phyloP scores from a whole-genome alignment of 2,888 invertebrate genomes.

The Tetragonisca angustula region DNA sequence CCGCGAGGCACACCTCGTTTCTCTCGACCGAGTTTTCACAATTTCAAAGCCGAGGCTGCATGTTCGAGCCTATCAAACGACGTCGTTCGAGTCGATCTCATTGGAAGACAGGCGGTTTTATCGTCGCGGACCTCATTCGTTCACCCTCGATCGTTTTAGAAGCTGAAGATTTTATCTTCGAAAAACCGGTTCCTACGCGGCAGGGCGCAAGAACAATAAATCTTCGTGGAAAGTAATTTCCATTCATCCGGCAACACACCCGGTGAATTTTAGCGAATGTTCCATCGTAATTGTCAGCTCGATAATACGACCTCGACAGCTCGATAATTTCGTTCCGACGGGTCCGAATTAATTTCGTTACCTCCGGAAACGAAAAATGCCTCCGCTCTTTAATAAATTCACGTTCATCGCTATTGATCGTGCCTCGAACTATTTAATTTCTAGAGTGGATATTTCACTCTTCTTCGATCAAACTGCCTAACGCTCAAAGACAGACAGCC shows the following conservation, averaged over 20 bases:
- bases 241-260: not conserved
- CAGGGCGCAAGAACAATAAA: slow-evolving; percentile 2
- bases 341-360: slow-evolving; percentile 32
- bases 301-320: slow-evolving; percentile 15
- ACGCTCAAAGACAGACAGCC: not conserved
- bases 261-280: not conserved
- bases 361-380: not conserved
- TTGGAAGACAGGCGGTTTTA: not conserved
- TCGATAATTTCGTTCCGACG: slow-evolving; percentile 23
- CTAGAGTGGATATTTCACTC: not conserved
- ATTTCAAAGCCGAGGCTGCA: not conserved
- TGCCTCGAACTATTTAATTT: not conserved
- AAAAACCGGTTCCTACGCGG: slow-evolving; percentile 10
- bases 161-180: slow-evolving; percentile 14
- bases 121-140: not conserved
- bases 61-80: not conserved
- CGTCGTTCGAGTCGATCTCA: not conserved
- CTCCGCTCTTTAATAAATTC: slow-evolving; percentile 13
- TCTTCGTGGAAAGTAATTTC: slow-evolving; percentile 18
- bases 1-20: slow-evolving; percentile 3
- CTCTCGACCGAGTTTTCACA: slow-evolving; percentile 6
- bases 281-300: slow-evolving; percentile 16
- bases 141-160: not conserved
- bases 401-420: not conserved
- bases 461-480: not conserved